Evolutionary conservation across 2,888 invertebrate species (phyloP).

Genomic region (Operophtera brumata): DNA sequence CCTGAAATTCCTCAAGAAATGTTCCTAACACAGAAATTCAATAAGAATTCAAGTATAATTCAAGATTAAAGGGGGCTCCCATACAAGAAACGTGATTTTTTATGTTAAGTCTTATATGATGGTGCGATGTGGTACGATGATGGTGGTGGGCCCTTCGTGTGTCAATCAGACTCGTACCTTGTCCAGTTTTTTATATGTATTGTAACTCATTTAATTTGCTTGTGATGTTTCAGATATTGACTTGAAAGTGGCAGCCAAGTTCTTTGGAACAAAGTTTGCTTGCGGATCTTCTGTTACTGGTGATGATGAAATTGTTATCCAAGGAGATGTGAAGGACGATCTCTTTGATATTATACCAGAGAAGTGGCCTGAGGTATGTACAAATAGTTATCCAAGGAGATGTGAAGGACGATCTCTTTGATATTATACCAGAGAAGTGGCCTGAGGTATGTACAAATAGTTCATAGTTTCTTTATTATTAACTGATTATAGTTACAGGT

Average conservation of each 20-base stretch:
- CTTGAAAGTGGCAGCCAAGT: constrained; percentile 98
- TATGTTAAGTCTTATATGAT: no score
- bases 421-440: constrained; percentile 99
- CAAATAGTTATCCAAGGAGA: constrained; percentile 95
- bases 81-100: no score
- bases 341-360: constrained; percentile 98
- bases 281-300: constrained; percentile 99
- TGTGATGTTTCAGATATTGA: constrained; percentile 89
- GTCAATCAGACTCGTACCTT: no score
- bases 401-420: constrained; percentile 98
- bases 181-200: no score
- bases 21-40: no score
- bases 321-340: constrained; percentile 99
- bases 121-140: no score
- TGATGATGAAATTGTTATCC: constrained; percentile 99
- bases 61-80: no score
- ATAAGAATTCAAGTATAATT: no score
- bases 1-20: no score
- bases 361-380: constrained; percentile 95
- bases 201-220: neutral
- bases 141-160: no score
- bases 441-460: constrained; percentile 83
- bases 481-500: no score
- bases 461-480: no score
- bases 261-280: constrained; percentile 98